Conservation (phyloP, 2,113 vertebrate genomes). For the Mastomys natalensis region DNA sequence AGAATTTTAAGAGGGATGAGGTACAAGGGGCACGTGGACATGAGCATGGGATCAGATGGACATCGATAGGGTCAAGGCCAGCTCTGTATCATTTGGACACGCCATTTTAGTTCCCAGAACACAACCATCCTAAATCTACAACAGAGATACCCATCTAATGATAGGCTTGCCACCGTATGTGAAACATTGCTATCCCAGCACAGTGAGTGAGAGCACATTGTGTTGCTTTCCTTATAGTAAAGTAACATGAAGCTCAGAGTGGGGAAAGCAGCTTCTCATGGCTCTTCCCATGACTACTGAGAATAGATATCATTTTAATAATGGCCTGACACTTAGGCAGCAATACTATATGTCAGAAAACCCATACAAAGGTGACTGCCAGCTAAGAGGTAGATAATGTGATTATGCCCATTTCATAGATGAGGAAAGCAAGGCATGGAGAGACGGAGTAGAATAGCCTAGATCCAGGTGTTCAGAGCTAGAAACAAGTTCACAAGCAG, state of each 20-base stretch:
- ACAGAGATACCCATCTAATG: not conserved
- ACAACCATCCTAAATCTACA: not conserved
- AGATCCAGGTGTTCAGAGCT: not conserved
- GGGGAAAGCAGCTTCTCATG: not conserved
- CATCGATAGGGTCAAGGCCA: not conserved
- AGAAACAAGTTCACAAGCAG: not conserved
- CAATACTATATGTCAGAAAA: not conserved
- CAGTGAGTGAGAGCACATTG: not conserved
- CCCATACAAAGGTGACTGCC: not conserved
- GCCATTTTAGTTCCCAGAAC: not conserved
- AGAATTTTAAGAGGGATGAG: not conserved
- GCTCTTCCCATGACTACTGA: not conserved
- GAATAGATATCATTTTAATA: conserved; percentile 20
- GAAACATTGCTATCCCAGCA: not conserved
- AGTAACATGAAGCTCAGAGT: not conserved
- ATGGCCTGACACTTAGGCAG: not conserved
- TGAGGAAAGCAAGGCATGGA: conserved; percentile 27
- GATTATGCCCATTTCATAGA: not conserved
- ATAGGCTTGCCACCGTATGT: not conserved
- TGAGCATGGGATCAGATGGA: not conserved
- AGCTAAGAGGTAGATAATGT: not conserved
- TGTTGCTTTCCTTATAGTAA: not conserved
- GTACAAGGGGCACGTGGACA: not conserved
- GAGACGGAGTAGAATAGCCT: not conserved
- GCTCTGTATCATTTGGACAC: not conserved